A percentile compares a stretch with the other conserved stretches of the same genome.
These are phyloP conservation scores for Agrilus biguttatus DNA, from an alignment of 2,888 invertebrate species.

Conservation along the genomic window DNA sequence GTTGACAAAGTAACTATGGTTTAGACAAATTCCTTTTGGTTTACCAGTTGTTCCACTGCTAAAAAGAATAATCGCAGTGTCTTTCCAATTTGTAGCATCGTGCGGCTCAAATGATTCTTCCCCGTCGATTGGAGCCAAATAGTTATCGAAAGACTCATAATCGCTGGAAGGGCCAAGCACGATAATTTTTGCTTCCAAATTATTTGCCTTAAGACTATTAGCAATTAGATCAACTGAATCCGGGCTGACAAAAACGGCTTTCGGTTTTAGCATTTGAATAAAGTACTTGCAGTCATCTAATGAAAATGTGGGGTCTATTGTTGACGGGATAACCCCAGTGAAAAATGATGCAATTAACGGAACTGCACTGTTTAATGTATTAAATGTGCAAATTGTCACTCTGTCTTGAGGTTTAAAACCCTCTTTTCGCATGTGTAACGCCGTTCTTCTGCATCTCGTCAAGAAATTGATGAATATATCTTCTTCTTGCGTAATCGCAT, in stretches of 20 bases:
- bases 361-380: constrained; percentile 30
- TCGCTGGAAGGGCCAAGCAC: constrained; percentile 17
- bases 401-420: constrained; percentile 32
- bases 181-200: constrained; percentile 16
- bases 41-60: constrained; percentile 17
- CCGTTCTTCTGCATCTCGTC: constrained; percentile 3
- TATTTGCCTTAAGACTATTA: constrained; percentile 10
- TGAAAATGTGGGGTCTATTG: constrained; percentile 17
- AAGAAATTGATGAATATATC: constrained; percentile 26
- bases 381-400: constrained; percentile 32
- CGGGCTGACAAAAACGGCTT: constrained; percentile 16
- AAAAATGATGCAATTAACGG: constrained; percentile 34
- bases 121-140: constrained; percentile 13
- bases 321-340: constrained; percentile 25
- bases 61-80: constrained; percentile 13
- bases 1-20: constrained; percentile 8
- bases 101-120: constrained; percentile 10
- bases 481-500: constrained; percentile 4
- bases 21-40: constrained; percentile 15
- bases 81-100: constrained; percentile 6
- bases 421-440: constrained; percentile 10
- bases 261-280: constrained; percentile 14
- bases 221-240: constrained; percentile 9
- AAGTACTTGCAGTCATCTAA: constrained; percentile 13
- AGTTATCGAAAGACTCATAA: constrained; percentile 10